Evolutionary conservation across 2,797 vertebrate species (phyloP).

Genomic region (Cynopterus sphinx): DNA sequence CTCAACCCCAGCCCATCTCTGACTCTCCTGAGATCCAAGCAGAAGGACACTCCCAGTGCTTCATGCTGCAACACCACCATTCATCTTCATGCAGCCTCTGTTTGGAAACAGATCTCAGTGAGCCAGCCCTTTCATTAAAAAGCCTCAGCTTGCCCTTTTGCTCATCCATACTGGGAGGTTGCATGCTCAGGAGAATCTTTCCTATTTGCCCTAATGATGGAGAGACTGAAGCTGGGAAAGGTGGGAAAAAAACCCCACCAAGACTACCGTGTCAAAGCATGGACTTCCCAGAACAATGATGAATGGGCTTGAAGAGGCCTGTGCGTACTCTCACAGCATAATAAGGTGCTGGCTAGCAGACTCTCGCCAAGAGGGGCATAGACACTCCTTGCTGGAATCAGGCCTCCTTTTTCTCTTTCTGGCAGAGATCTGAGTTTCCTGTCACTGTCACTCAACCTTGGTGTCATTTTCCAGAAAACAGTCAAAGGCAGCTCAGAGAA

Average conservation of each 20-base stretch:
- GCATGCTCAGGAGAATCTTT: background rate
- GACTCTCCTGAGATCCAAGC: background rate
- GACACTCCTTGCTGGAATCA: background rate
- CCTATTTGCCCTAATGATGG: background rate
- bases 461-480: background rate
- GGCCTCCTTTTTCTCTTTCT: conserved; percentile 12
- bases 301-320: conserved; percentile 28
- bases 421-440: conserved; percentile 1
- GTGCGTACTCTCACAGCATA: background rate
- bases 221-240: background rate
- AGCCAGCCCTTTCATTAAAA: background rate
- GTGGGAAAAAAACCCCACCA: background rate
- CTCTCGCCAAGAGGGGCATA: background rate
- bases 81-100: background rate
- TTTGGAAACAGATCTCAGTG: background rate
- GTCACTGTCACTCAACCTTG: conserved; percentile 37
- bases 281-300: conserved; percentile 32
- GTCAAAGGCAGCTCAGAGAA: background rate
- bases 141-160: background rate
- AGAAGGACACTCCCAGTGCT: background rate
- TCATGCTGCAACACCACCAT: background rate
- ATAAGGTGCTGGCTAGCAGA: conserved; percentile 26
- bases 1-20: background rate
- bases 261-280: background rate
- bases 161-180: background rate